Percentiles rank a stretch among this genome's conserved stretches.
Evolutionary conservation across 92 coral and sea anemone species (phyloP).

Genomic region (Porites lobata): DNA sequence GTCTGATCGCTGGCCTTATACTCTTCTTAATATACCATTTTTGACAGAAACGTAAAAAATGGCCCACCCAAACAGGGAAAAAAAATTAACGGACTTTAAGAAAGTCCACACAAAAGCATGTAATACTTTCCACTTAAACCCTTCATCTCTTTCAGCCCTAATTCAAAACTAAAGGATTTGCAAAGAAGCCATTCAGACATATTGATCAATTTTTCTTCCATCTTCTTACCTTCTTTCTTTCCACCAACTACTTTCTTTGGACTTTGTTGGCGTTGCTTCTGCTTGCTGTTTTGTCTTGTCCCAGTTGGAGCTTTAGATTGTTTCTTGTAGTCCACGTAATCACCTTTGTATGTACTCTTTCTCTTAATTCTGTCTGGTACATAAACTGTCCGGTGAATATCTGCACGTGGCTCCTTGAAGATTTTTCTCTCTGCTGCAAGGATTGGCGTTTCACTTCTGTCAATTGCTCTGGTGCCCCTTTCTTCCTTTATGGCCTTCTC

Average conservation of each 20-base stretch:
- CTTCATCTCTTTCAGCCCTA: too few species aligned
- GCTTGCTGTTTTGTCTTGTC: constrained; percentile 43
- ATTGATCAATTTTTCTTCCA: neutral
- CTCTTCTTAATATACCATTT: too few species aligned
- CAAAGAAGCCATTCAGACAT: neutral
- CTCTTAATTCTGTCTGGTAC: constrained; percentile 88
- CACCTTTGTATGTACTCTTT: constrained; percentile 85
- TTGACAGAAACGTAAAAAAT: too few species aligned
- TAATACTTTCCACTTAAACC: too few species aligned
- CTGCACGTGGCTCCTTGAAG: constrained; percentile 35
- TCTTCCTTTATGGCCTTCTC: neutral
- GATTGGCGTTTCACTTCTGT: constrained; percentile 77
- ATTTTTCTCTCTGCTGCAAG: constrained; percentile 83
- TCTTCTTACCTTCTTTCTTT: constrained; percentile 19
- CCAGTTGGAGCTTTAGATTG: constrained; percentile 8
- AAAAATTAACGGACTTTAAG: too few species aligned
- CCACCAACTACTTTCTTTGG: constrained; percentile 48
- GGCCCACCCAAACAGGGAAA: too few species aligned
- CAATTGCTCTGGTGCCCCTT: neutral
- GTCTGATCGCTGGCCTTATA: too few species aligned
- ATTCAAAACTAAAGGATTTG: neutral
- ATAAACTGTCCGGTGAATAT: constrained; percentile 58
- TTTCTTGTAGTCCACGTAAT: constrained; percentile 68
- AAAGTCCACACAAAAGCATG: too few species aligned
- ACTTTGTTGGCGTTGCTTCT: constrained; percentile 11